Base-by-base conservation (phyloP, 2,888 invertebrate genomes). In the Machimus atricapillus region DNA sequence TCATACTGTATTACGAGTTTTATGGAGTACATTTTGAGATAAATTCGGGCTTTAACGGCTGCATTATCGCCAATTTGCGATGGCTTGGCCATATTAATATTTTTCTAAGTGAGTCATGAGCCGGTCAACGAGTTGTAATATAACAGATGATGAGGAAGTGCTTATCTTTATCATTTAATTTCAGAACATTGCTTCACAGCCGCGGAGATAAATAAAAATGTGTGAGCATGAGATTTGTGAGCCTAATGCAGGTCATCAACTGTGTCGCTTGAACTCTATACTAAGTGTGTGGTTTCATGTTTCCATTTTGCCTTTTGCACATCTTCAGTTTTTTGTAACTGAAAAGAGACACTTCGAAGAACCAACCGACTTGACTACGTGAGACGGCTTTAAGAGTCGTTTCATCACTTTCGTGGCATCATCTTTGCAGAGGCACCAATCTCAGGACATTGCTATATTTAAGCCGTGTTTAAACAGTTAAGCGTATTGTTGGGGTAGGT, bases 131-230 rank as follows among this genome's bases (percentile, higher is more conserved):
- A 83, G 66, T 66, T 37, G 31, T 12, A 76, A 52, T 85, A 76
- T 76, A 85, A 19, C 74, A 74, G 78, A 56, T 86, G 78, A 86
- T 86, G 86, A 86, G 86, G 86, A 86, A 86, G 86, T 86, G 78
- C 58, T 86, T 86, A 86, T 86, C 78, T 31, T 66, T 66, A 83
- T 83, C 82, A 66, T n/a, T 83, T 27, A 14, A 66, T n/a, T 83
- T 16, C 19, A 31, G 58, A 83, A 14, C 37, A 31, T 14, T 12
- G 37, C n/a, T 43, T 66, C 27, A 46, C n/a, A 79, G 52, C 8
- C 14, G 23, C 43, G 27, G 79, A 66, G 66, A 79, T 79, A 79
- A 79, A 46, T 46, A 79, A 79, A 79, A 52, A 6, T 79, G 27
- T 56, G 52, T 46, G 52, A 46, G 12, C 31, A 46, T 2, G 52